Percentiles rank a stretch among this genome's conserved stretches.
Conservation (phyloP, 2,888 invertebrate genomes). For the Nemotelus nigrinus region DNA sequence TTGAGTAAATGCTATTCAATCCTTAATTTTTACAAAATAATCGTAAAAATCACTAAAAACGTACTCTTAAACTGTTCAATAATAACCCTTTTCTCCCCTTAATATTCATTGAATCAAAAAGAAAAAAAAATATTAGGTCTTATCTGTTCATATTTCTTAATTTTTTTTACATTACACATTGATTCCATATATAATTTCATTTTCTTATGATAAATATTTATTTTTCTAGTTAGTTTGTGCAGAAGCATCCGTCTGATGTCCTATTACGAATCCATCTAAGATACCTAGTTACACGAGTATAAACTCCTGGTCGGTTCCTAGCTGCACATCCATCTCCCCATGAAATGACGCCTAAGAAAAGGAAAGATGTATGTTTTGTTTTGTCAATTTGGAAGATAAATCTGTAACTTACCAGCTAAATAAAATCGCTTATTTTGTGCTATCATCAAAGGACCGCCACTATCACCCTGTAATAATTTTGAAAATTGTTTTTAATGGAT, state of each 20-base stretch:
- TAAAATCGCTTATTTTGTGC: constrained; percentile 21
- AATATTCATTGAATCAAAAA: background rate
- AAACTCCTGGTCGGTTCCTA: constrained; percentile 51
- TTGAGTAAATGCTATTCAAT: too few species aligned
- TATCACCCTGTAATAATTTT: constrained; percentile 39
- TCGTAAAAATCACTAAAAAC: too few species aligned
- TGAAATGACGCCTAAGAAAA: constrained; percentile 52
- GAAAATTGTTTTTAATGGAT: background rate
- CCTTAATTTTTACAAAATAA: too few species aligned
- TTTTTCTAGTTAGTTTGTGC: background rate
- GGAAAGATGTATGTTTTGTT: background rate
- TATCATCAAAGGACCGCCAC: constrained; percentile 48
- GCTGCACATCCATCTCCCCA: constrained; percentile 53
- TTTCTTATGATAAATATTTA: too few species aligned
- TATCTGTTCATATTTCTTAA: background rate
- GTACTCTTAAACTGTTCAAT: too few species aligned
- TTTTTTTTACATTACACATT: background rate
- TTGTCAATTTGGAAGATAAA: background rate
- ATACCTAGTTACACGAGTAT: constrained; percentile 52
- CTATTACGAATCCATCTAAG: constrained; percentile 50
- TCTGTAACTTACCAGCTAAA: constrained; percentile 30
- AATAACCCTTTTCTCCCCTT: too few species aligned
- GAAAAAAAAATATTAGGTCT: background rate
- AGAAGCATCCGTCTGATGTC: constrained; percentile 47
- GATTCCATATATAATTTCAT: too few species aligned